Conservation (phyloP, 1,140 invertebrate genomes). For the Drosophila subpulchrella region DNA sequence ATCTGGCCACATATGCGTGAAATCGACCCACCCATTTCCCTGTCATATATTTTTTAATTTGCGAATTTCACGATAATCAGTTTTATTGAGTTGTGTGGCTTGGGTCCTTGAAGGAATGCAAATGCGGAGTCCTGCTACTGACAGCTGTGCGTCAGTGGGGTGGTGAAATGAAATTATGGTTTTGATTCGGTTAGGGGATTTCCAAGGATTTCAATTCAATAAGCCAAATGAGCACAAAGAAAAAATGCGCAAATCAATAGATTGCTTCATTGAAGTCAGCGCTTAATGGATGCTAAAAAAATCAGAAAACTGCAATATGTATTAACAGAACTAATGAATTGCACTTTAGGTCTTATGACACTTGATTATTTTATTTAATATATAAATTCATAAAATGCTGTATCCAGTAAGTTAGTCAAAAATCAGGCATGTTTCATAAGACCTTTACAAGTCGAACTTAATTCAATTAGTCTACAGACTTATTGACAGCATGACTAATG, state of each 20-base stretch:
- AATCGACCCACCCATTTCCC: constrained; percentile 41
- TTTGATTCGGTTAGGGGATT: constrained; percentile 26
- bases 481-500: neutral
- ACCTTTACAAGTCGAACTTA: neutral
- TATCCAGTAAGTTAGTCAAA: no score
- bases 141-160: constrained; percentile 41
- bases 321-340: no score
- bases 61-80: constrained; percentile 76
- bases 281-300: neutral
- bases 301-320: no score
- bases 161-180: constrained; percentile 31
- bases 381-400: no score
- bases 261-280: neutral
- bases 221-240: constrained; percentile 15
- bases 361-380: no score
- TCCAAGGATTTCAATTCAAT: constrained; percentile 9
- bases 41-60: constrained; percentile 62
- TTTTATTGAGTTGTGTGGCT: constrained; percentile 68
- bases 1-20: constrained; percentile 80
- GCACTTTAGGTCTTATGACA: no score
- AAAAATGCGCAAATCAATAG: neutral
- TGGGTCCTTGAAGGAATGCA: constrained; percentile 54
- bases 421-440: no score
- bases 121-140: constrained; percentile 62
- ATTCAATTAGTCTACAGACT: constrained; percentile 12